phyloP scores from a whole-genome alignment of 2,797 vertebrate species.

The Syndactyla subalaris region DNA sequence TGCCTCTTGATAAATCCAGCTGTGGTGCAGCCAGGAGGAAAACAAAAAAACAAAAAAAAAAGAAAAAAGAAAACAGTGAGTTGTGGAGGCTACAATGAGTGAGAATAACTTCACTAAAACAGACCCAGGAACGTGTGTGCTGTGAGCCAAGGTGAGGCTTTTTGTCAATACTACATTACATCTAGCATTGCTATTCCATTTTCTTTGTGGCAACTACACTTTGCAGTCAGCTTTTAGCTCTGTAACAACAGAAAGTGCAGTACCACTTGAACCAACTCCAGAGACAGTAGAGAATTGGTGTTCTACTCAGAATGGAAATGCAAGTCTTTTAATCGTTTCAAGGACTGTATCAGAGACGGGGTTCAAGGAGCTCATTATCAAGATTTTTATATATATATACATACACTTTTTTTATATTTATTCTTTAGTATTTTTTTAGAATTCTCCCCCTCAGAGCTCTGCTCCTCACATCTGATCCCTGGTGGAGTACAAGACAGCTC shows the following conservation, averaged over 20 bases:
- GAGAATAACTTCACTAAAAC: background rate
- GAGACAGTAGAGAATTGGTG: background rate
- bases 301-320: background rate
- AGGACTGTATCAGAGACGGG: background rate
- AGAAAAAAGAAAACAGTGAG: background rate
- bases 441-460: background rate
- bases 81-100: background rate
- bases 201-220: background rate
- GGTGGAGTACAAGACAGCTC: background rate
- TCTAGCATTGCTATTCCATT: background rate
- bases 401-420: background rate
- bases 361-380: background rate
- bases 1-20: background rate
- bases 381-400: background rate
- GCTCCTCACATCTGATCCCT: background rate
- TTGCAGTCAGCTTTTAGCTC: background rate
- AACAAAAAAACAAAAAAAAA: too few species aligned
- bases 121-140: background rate
- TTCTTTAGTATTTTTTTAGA: background rate
- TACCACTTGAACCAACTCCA: background rate
- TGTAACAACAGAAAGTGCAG: background rate
- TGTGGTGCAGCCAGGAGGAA: rapidly evolving
- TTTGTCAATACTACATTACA: background rate
- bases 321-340: background rate
- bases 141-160: background rate